phyloP scores from a whole-genome alignment of 92 coral and sea anemone species.

The Actinostola sp. region DNA sequence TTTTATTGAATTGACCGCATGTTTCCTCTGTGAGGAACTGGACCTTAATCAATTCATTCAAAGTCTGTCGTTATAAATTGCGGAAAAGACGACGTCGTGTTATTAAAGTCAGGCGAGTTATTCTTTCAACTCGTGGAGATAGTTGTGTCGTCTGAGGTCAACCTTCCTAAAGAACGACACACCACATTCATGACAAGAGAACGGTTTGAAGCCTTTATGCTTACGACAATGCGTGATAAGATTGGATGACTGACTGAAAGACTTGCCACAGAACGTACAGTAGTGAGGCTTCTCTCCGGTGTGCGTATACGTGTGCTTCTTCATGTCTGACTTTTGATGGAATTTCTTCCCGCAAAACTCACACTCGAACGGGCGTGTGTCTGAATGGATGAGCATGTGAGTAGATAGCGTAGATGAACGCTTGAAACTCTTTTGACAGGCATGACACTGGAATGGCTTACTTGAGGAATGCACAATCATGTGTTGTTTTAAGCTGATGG shows the following conservation, averaged over 20 bases:
- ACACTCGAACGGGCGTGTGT: conserved; percentile 92
- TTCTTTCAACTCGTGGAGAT: conserved; percentile 42
- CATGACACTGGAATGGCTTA: conserved; percentile 77
- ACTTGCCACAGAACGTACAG: conserved; percentile 90
- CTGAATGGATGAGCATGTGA: conserved; percentile 96
- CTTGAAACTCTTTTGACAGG: conserved; percentile 82
- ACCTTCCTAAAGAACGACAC: conserved; percentile 94
- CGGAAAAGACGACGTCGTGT: no score
- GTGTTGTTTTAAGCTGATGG: conserved; percentile 87
- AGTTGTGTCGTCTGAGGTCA: conserved; percentile 83
- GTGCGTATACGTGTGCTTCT: conserved; percentile 88
- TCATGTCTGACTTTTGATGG: conserved; percentile 98
- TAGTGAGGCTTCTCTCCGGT: conserved; percentile 95
- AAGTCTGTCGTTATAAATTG: no score
- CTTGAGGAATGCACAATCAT: conserved; percentile 74
- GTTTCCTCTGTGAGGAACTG: no score
- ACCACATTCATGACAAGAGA: conserved; percentile 80
- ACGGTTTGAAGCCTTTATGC: conserved; percentile 94
- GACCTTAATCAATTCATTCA: no score
- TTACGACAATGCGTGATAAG: conserved; percentile 96
- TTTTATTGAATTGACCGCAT: no score
- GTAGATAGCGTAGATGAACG: conserved; percentile 95
- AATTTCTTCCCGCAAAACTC: conserved; percentile 90
- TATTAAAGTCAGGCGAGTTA: not conserved
- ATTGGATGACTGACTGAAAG: conserved; percentile 96